These are phyloP conservation scores for Ruditapes philippinarum DNA, from an alignment of 1,140 invertebrate species.

Conservation along the genomic window DNA sequence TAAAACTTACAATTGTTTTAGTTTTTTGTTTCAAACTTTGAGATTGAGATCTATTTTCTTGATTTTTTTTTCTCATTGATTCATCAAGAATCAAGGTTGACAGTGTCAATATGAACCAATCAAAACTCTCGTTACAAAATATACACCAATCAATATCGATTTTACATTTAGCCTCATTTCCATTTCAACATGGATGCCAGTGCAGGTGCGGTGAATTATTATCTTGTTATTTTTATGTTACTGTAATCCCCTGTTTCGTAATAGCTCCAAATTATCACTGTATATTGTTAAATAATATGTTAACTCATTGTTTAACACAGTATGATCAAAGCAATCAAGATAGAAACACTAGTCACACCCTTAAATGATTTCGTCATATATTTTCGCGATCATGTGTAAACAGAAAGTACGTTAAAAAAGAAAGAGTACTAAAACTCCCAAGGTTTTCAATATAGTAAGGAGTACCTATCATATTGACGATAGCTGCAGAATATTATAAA, in stretches of 20 bases:
- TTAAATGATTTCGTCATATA: not conserved
- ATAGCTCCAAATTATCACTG: too few species aligned
- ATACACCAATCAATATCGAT: not conserved
- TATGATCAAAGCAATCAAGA: too few species aligned
- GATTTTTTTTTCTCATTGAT: not conserved
- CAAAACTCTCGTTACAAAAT: not conserved
- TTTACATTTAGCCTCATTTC: not conserved
- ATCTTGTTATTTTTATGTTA: too few species aligned
- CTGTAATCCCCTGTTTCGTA: too few species aligned
- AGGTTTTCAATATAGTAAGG: too few species aligned
- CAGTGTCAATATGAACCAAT: not conserved
- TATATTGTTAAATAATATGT: too few species aligned
- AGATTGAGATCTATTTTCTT: not conserved
- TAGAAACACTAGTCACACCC: too few species aligned
- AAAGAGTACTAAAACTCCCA: too few species aligned
- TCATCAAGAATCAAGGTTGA: not conserved
- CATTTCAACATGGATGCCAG: slow-evolving; percentile 46
- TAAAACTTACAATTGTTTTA: not conserved
- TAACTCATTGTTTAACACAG: too few species aligned
- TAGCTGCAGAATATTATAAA: too few species aligned
- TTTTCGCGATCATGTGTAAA: not conserved
- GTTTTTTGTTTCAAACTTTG: not conserved
- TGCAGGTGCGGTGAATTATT: slow-evolving; percentile 25
- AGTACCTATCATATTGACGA: too few species aligned
- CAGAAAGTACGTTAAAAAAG: too few species aligned